Conservation (phyloP, 2,113 vertebrate genomes). For the Echinops telfairi region DNA sequence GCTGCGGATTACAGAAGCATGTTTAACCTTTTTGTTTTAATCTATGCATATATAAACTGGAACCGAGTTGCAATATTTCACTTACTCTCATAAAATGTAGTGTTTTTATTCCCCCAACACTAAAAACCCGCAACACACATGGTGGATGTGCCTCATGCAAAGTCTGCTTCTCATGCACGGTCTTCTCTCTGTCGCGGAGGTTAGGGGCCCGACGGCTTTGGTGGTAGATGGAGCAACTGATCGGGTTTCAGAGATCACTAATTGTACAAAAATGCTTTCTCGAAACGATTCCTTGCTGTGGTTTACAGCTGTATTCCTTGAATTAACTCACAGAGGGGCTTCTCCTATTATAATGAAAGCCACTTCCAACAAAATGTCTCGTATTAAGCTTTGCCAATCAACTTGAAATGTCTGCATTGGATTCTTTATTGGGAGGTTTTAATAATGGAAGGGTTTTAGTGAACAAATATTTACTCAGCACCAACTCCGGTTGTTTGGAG, state of each 20-base stretch:
- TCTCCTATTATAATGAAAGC: constrained; percentile 29
- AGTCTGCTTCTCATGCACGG: too few species aligned
- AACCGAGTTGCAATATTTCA: too few species aligned
- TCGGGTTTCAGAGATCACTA: not conserved
- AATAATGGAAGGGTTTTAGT: constrained; percentile 32
- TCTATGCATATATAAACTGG: too few species aligned
- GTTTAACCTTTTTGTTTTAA: too few species aligned
- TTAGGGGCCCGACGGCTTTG: too few species aligned
- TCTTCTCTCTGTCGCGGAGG: too few species aligned
- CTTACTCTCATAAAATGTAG: not conserved
- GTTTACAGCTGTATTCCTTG: constrained; percentile 31
- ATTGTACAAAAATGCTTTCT: constrained; percentile 25
- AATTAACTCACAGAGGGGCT: not conserved
- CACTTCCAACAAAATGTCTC: not conserved
- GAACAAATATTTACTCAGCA: constrained; percentile 28
- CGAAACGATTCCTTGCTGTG: not conserved
- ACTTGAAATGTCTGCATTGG: constrained; percentile 12
- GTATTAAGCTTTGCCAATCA: not conserved
- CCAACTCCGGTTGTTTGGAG: not conserved
- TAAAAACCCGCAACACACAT: not conserved
- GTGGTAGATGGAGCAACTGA: too few species aligned
- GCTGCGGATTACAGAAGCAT: too few species aligned
- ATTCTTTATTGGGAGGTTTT: constrained; percentile 57
- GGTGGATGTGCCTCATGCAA: not conserved
- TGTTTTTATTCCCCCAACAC: not conserved